Percentiles rank a stretch among this genome's conserved stretches.
Evolutionary conservation across 2,888 invertebrate species (phyloP).

Genomic region (Campopleginae sp.): DNA sequence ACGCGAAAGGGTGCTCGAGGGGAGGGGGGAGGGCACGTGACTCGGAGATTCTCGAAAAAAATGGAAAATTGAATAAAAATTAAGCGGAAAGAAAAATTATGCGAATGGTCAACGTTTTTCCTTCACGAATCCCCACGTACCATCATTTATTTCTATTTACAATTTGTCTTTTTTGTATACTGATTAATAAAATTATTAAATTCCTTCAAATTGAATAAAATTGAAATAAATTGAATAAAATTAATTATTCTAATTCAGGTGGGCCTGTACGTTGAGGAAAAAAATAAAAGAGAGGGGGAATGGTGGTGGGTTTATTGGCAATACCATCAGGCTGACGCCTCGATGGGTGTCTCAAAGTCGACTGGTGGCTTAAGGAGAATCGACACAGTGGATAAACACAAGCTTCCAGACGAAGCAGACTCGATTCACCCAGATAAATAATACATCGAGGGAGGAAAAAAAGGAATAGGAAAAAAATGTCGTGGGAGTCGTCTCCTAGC

Average conservation of each 20-base stretch:
- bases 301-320: not conserved
- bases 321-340: slow-evolving; percentile 15
- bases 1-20: slow-evolving; percentile 39
- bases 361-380: slow-evolving; percentile 11
- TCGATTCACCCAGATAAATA: slow-evolving; percentile 35
- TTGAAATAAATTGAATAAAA: no score
- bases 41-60: not conserved
- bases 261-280: not conserved
- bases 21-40: slow-evolving; percentile 11
- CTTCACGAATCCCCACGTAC: not conserved
- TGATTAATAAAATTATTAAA: no score
- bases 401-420: slow-evolving; percentile 11
- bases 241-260: not conserved
- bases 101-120: no score
- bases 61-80: slow-evolving; percentile 1
- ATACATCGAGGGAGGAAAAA: slow-evolving; percentile 24
- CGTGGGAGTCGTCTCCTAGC: slow-evolving; percentile 6
- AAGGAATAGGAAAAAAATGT: not conserved
- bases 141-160: not conserved
- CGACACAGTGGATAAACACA: slow-evolving; percentile 33
- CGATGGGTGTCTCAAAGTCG: not conserved
- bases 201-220: no score
- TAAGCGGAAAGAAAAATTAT: not conserved
- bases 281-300: not conserved
- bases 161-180: no score